Evolutionary conservation across 2,113 vertebrate genomes (phyloP), one percentile per base, ranked within the genome.

Genomic region (Muntiacus muntjak): DNA sequence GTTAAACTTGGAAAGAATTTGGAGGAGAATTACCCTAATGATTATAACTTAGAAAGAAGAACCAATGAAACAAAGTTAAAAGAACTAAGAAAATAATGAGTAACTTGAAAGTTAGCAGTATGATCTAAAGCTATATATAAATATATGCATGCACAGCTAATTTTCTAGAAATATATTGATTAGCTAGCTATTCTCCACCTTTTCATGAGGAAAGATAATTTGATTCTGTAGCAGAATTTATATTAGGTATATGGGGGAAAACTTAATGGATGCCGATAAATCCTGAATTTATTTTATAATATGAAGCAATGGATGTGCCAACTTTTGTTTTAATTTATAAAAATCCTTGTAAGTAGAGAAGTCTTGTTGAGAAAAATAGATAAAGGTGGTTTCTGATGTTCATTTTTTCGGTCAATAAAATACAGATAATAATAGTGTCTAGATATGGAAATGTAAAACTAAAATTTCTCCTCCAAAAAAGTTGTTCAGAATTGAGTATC

Each of bases 41-140:
- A 85, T 52, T 94, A 95, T 94, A 54, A 96, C 25, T n/a, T 67
- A 76, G 87, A 87, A 96, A 82, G 52, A 92, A 83, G 54, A 97
- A 83, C 57, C 67, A 82, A 16, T 85, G 83, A 97, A 17, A 25
- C 33, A 91, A 55, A 67, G 16, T 79, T 79, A 91, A 88, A 52
- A 14, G n/a, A 76, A 78, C 78, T 78, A n/a, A 89, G 50, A 96
- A n/a, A 60, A 91, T 82, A 83, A 33, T 83, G 30, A 93, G 28
- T 84, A 43, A 40, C 40, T 30, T 97, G 52, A 94, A 95, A 67
- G 43, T 78, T 94, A 93, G 47, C 17, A 74, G 25, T 26, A 50
- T 87, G 52, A 36, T 55, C 57, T 91, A 91, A 89, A 92, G 57
- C 19, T 90, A 1, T 86, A 43, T 85, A 89, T 74, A 95, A 89